Evolutionary conservation across 2,797 vertebrate genomes (phyloP).

Genomic region (Aldrovandia affinis): DNA sequence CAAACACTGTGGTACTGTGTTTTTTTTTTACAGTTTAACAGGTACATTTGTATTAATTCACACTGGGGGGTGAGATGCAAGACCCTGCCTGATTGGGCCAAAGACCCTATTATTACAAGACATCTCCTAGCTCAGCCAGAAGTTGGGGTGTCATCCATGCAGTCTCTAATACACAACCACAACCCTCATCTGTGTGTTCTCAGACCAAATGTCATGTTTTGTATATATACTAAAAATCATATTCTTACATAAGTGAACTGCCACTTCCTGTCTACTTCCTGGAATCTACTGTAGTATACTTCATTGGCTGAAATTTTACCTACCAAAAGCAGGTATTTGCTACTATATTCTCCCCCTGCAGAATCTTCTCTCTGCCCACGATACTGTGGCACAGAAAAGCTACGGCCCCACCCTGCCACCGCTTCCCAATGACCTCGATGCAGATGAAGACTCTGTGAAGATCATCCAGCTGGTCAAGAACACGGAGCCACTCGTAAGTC

Average conservation of each 20-base stretch:
- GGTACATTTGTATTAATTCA: too few species aligned
- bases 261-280: neutral
- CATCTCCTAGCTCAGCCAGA: too few species aligned
- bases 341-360: slow-evolving; percentile 48
- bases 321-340: neutral
- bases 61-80: too few species aligned
- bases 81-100: too few species aligned
- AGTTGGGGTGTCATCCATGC: too few species aligned
- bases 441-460: slow-evolving; percentile 93
- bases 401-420: slow-evolving; percentile 90
- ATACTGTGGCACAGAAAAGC: slow-evolving; percentile 87
- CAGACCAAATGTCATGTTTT: too few species aligned
- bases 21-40: too few species aligned
- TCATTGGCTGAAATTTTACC: neutral
- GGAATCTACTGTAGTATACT: neutral
- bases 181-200: too few species aligned
- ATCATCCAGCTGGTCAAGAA: slow-evolving; percentile 95
- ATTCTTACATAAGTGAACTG: neutral
- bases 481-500: slow-evolving; percentile 86
- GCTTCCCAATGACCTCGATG: slow-evolving; percentile 88
- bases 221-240: too few species aligned
- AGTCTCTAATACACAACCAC: too few species aligned
- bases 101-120: too few species aligned
- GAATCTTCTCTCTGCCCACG: slow-evolving; percentile 89
- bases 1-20: too few species aligned